Percentiles rank a stretch among this genome's conserved stretches.
Conservation (phyloP, 1,140 invertebrate genomes). For the Leptoteleia sp. region DNA sequence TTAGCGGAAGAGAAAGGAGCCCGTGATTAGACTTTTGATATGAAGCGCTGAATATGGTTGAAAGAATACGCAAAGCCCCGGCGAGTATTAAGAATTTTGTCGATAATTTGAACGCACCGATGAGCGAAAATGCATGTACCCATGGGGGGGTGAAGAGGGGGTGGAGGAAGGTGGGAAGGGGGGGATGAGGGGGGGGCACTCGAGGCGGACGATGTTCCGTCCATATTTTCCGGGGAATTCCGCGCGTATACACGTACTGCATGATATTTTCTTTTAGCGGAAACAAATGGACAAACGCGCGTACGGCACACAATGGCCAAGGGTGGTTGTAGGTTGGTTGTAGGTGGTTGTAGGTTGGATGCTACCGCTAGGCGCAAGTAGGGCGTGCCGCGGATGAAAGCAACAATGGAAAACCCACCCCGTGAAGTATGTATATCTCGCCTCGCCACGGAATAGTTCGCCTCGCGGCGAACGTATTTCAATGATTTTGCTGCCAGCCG, state of each 20-base stretch:
- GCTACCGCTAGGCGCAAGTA: slow-evolving; percentile 45
- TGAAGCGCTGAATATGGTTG: no score
- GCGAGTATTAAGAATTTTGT: slow-evolving; percentile 10
- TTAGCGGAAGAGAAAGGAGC: no score
- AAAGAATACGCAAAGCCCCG: no score
- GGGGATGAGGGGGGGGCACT: no score
- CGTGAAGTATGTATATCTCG: slow-evolving; percentile 60
- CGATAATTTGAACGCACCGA: slow-evolving; percentile 23
- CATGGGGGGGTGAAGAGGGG: no score
- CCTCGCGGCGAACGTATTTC: slow-evolving; percentile 59
- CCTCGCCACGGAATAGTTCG: slow-evolving; percentile 49
- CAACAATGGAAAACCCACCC: slow-evolving; percentile 63
- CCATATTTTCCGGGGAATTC: slow-evolving; percentile 26
- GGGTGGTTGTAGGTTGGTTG: background rate
- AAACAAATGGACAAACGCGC: slow-evolving; percentile 65
- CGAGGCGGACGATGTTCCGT: background rate
- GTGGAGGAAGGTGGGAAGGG: no score
- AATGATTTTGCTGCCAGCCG: slow-evolving; percentile 60
- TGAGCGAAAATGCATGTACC: background rate
- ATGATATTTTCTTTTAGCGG: slow-evolving; percentile 56
- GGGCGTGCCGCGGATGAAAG: slow-evolving; percentile 59
- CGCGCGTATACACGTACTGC: slow-evolving; percentile 27
- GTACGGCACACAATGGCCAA: slow-evolving; percentile 41
- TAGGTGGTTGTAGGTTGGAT: slow-evolving; percentile 29
- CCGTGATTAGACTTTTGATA: no score